Conservation (phyloP, 2,797 vertebrate species). For the Sebastes cheni region DNA sequence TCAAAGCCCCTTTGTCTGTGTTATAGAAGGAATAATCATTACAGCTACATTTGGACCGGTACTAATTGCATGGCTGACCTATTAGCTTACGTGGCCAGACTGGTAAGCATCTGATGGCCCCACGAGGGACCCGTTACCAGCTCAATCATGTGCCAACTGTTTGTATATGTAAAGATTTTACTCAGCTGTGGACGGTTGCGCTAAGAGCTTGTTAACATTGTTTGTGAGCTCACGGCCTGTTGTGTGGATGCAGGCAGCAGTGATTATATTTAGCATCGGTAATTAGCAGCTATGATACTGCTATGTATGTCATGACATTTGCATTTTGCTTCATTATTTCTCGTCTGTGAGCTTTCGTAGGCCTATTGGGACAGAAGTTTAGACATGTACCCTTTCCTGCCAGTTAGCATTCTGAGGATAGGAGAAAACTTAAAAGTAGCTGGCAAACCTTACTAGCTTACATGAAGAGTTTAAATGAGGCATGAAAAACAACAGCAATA, state of each 20-base stretch:
- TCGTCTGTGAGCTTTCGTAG: background rate
- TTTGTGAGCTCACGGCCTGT: slow-evolving; percentile 34
- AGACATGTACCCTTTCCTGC: background rate
- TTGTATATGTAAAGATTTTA: slow-evolving; percentile 60
- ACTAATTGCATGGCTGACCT: slow-evolving; percentile 59
- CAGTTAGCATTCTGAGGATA: background rate
- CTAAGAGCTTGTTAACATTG: slow-evolving; percentile 55
- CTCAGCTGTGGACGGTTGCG: slow-evolving; percentile 37
- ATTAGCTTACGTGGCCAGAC: slow-evolving; percentile 51
- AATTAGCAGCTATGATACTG: slow-evolving; percentile 38
- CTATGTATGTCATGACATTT: slow-evolving; percentile 41
- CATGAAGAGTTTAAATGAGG: background rate
- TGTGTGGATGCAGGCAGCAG: slow-evolving; percentile 1
- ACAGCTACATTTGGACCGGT: slow-evolving; percentile 46
- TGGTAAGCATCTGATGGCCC: slow-evolving; percentile 49
- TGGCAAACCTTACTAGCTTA: background rate
- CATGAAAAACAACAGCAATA: background rate
- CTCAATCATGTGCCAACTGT: slow-evolving; percentile 57
- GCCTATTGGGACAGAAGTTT: background rate
- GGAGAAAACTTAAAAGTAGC: background rate
- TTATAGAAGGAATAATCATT: slow-evolving; percentile 65
- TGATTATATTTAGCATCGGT: slow-evolving; percentile 45
- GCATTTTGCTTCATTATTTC: slow-evolving; percentile 3
- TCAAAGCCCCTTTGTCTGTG: slow-evolving; percentile 47
- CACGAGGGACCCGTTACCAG: slow-evolving; percentile 24